A percentile compares a stretch with the other conserved stretches of the same genome.
Conservation (phyloP, 2,113 vertebrate species). For the Hydropotes inermis region DNA sequence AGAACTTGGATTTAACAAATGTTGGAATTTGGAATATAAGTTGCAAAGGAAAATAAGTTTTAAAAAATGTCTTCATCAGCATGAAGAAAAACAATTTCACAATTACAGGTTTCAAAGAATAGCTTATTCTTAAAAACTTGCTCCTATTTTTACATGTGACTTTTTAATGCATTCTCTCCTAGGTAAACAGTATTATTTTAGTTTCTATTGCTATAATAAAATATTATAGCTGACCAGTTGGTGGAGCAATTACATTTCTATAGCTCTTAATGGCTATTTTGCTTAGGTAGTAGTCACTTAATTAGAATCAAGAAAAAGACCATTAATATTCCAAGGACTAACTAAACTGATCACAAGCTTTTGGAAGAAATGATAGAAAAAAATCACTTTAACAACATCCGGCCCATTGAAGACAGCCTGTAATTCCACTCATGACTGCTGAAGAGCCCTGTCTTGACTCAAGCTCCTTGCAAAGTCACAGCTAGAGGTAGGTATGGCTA, state of each 20-base stretch:
- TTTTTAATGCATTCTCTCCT: constrained; percentile 5
- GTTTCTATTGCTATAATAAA: constrained; percentile 76
- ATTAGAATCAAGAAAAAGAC: constrained; percentile 73
- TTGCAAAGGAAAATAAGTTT: constrained; percentile 23
- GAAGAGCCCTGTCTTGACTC: neutral
- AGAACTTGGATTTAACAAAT: neutral
- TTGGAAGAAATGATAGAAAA: constrained; percentile 46
- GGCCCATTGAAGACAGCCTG: neutral
- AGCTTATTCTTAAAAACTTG: neutral
- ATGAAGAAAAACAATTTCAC: constrained; percentile 15
- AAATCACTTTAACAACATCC: constrained; percentile 30
- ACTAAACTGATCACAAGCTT: constrained; percentile 51
- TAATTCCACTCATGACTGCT: constrained; percentile 48
- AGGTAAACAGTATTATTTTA: constrained; percentile 58
- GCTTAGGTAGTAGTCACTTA: constrained; percentile 74
- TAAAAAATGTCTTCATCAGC: neutral
- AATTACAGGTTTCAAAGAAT: constrained; percentile 1
- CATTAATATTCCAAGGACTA: constrained; percentile 59
- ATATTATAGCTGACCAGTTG: constrained; percentile 86
- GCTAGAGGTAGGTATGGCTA: neutral
- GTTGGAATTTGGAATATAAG: neutral
- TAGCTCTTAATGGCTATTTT: constrained; percentile 80
- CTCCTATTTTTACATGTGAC: constrained; percentile 9
- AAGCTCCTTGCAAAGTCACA: neutral
- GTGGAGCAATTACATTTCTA: constrained; percentile 87